Evolutionary conservation across 1,140 invertebrate species (phyloP), one percentile per base, ranked within the genome.

Genomic region (Drosophila suzukii): DNA sequence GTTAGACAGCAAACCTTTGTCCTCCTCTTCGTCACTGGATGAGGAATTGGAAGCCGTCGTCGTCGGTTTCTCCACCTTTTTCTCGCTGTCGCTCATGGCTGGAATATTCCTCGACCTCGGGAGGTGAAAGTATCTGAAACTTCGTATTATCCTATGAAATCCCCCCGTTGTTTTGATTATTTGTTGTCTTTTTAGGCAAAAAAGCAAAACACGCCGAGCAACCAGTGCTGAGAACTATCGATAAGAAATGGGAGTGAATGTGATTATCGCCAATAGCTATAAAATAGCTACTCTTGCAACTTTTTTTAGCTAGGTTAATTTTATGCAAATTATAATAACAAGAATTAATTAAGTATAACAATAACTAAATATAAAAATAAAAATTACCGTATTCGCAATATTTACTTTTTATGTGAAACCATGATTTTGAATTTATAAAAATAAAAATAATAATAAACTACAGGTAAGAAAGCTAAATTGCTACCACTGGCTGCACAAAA

Each of bases 1-100:
- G 11, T 47, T 38, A 17, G n/a, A 47, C 27, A 27, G 4, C 32
- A 11, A 36, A 76, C 73, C 73, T 43, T 36, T 36, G 4, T 20
- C 62, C 8, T 47, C 67, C 12, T 32, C 55, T 24, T 53, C 43
- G 13, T 75, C 72, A 8, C 61, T 60, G 8, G 72, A 74, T 1
- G 60, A 20, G n/a, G 49, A 44, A 36, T 20, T 30, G 4, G 27
- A 24, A 0, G n/a, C 5, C 15, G 38, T 55, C 6, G 20, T 7
- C 17, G 32, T 7, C 27, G 39, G 17, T n/a, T 36, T 39, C 2
- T n/a, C 10, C 4, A 57, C 51, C 11, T 32, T 39, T 34, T 50
- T 49, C 0, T 43, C 53, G 6, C 15, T 24, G 12, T 58, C 38
- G 24, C 73, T 55, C 73, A 76, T 76, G 6, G 0, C 36, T 34